Base-by-base conservation (phyloP, 2,113 vertebrate species). In the Forbesichthys agassizii region DNA sequence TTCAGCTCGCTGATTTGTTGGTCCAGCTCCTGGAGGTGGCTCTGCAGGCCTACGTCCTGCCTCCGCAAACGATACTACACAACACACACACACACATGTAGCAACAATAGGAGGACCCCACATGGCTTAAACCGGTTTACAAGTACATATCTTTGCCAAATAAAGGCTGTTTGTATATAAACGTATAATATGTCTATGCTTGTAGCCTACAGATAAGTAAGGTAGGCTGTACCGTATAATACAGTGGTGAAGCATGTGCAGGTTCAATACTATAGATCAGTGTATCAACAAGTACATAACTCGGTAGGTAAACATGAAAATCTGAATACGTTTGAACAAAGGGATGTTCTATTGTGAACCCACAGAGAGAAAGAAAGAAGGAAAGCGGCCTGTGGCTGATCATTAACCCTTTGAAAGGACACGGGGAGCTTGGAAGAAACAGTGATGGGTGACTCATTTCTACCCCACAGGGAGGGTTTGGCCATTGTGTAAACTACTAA, bases 1-100 rank as follows among this genome's bases (percentile, higher is more conserved):
- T 96, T 96, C 60, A 98, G 92, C 79, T 95, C 95, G 3, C 92
- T 96, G 74, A 99, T 96, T 84, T 95, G 93, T 70, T 94, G 94
- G 80, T 95, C 97, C 74, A 98, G 91, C 79, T 96, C 95, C 79
- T 98, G 95, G 88, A 97, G 78, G 83, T 96, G 96, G 20, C 89
- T 93, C 90, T 96, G 96, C 82, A 97, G 88, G 70, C 96, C 96
- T 0, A 94, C 85, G 52, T 99, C 97, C 84, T 96, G 96, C 67
- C 90, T 93, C 13, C 94, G 91, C 61, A 98, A 84, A 78, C 88
- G 94, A 64, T 90, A 94, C 97, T 99, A 64, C 53, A 74, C 79
- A 55, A 65, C 33, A 61, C 3, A 53, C 1, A 54, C 18, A 68
- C 18, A 68, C 57, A 67, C 3, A 33, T 54, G 57, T 42, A 67